phyloP scores from a whole-genome alignment of 2,888 invertebrate genomes.

The Agrotis puta region DNA sequence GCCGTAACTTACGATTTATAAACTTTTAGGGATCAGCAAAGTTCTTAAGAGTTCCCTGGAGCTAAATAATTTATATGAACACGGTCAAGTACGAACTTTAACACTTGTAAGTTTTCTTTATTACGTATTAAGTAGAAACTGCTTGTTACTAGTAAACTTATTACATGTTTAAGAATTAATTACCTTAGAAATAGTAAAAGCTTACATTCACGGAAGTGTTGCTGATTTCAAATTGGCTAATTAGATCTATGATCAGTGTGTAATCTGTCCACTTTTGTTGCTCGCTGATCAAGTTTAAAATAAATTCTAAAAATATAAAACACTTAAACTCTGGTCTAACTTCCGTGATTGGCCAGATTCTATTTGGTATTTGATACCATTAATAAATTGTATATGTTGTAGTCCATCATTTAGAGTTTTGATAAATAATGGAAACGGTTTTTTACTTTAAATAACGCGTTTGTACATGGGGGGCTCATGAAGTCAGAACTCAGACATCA shows the following conservation, averaged over 20 bases:
- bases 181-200: constrained; percentile 3
- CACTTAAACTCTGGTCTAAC: background rate
- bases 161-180: background rate
- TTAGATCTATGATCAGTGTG: background rate
- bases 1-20: background rate
- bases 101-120: constrained; percentile 13
- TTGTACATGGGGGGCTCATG: no score
- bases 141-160: background rate
- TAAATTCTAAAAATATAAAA: background rate
- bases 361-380: no score
- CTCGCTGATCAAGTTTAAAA: background rate
- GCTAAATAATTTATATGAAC: constrained; percentile 19
- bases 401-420: no score
- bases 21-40: constrained; percentile 1
- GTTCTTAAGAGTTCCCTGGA: constrained; percentile 7
- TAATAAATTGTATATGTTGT: no score
- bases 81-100: constrained; percentile 23
- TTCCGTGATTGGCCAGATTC: background rate
- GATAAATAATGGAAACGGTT: no score
- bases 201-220: background rate
- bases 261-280: background rate
- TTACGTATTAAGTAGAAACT: constrained; percentile 9
- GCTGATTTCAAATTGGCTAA: background rate
- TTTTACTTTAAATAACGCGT: no score
- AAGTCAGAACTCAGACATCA: no score